Base-by-base conservation (phyloP, 2,113 vertebrate species). In the Tychaedon coryphoeus region DNA sequence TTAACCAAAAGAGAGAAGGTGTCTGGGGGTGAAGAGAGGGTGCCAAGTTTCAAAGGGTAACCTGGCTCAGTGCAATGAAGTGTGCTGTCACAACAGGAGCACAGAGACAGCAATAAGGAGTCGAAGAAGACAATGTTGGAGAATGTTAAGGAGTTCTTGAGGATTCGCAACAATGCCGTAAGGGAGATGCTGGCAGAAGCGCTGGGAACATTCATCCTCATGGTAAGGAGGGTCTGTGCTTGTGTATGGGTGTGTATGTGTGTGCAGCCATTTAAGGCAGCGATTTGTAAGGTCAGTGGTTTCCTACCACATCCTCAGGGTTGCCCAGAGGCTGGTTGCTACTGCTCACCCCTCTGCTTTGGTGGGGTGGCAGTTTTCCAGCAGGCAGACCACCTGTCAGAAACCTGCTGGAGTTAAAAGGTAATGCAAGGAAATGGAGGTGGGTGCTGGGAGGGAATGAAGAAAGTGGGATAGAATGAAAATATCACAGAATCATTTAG, bases 131-230 rank as follows among this genome's bases (percentile, higher is more conserved):
- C 9, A 53, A 95, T 94, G 76, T 9, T 56, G 78, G 12, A 77
- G 87, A 95, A 80, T 69, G 40, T 65, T 38, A 80, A 48, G 92
- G 95, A 93, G 71, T 25, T 2, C 0, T 5, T 97, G 47, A 87
- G 6, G 3, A 69, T 98, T 43, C 97, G 42, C 64, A 98, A 91
- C 42, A 14, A 47, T 62, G 26, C 87, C 17, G 1, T 98, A 54
- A 98, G 97, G 18, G 91, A 98, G 79, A 93, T 97, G 90, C 93
- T 99, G 43, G 98, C 98, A 72, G 98, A 99, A 96, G 90, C 91
- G 0, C 97, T 99, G 50, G 97, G 98, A 93, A 98, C 98, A 3
- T 99, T 97, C 90, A 93, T 98, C 62, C 96, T 99, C 96, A 99
- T 99, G 98, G 98, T 99, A 96, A 97, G 97, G 22, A 89, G 4